A percentile compares a stretch with the other conserved stretches of the same genome.
Evolutionary conservation across 2,797 vertebrate species (phyloP).

Genomic region (Nothura maculosa): DNA sequence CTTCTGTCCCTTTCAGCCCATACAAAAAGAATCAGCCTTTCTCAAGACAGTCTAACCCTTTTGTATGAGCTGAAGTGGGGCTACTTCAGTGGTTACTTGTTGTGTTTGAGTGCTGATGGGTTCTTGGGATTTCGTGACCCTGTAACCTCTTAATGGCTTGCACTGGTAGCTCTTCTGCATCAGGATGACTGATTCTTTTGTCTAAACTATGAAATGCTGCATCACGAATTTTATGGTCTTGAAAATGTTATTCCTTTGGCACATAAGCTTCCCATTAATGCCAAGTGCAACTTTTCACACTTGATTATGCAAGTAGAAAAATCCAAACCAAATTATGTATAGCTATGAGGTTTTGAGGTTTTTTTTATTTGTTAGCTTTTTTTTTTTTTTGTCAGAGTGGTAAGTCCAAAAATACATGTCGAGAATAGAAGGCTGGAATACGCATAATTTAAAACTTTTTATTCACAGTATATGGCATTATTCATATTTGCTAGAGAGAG

Average conservation of each 20-base stretch:
- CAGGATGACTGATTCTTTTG: background rate
- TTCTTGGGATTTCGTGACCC: background rate
- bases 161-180: background rate
- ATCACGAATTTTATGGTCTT: background rate
- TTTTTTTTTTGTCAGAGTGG: background rate
- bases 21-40: background rate
- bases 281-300: background rate
- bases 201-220: background rate
- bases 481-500: background rate
- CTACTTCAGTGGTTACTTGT: background rate
- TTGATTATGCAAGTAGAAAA: background rate
- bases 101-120: background rate
- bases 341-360: background rate
- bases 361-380: background rate
- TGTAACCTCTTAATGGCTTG: background rate
- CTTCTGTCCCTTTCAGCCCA: background rate
- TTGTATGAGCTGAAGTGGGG: background rate
- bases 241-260: background rate
- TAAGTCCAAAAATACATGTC: background rate
- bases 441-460: constrained; percentile 7
- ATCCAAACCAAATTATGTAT: background rate
- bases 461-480: background rate
- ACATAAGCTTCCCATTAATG: background rate
- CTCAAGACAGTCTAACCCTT: background rate
- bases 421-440: background rate